phyloP scores from a whole-genome alignment of 2,888 invertebrate genomes.

The Drosophila ezoana region DNA sequence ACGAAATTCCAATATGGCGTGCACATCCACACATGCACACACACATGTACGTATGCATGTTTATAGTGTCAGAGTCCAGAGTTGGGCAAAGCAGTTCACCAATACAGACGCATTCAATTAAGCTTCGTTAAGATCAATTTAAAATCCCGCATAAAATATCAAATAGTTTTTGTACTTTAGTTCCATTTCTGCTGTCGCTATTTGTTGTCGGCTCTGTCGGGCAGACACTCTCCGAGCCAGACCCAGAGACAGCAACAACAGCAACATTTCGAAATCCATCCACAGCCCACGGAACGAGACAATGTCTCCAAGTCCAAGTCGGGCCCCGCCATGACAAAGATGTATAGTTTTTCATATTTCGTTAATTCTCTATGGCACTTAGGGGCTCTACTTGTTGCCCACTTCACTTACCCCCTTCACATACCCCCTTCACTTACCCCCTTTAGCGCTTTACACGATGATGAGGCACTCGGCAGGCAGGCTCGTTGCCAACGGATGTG shows the following conservation, averaged over 20 bases:
- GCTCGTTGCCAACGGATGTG: slow-evolving; percentile 58
- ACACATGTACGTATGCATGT: slow-evolving; percentile 1
- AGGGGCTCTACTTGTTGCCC: slow-evolving; percentile 45
- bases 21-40: slow-evolving; percentile 33
- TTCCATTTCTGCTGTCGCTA: slow-evolving; percentile 73
- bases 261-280: slow-evolving; percentile 61
- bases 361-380: slow-evolving; percentile 71
- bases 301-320: slow-evolving; percentile 73
- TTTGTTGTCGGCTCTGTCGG: slow-evolving; percentile 56
- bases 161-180: slow-evolving; percentile 81
- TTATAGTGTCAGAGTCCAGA: slow-evolving; percentile 68
- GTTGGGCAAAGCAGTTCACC: slow-evolving; percentile 67
- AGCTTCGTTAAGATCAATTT: slow-evolving; percentile 86
- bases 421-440: slow-evolving; percentile 35
- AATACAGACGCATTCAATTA: slow-evolving; percentile 84
- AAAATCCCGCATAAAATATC: slow-evolving; percentile 85
- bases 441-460: slow-evolving; percentile 53
- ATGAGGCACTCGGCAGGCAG: slow-evolving; percentile 32
- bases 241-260: slow-evolving; percentile 33
- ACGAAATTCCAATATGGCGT: slow-evolving; percentile 81
- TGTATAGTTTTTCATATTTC: slow-evolving; percentile 74
- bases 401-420: slow-evolving; percentile 32
- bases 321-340: slow-evolving; percentile 69
- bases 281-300: slow-evolving; percentile 58
- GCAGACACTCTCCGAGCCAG: slow-evolving; percentile 20